Conservation (phyloP, 2,888 invertebrate species). For the Galerucella pusilla region DNA sequence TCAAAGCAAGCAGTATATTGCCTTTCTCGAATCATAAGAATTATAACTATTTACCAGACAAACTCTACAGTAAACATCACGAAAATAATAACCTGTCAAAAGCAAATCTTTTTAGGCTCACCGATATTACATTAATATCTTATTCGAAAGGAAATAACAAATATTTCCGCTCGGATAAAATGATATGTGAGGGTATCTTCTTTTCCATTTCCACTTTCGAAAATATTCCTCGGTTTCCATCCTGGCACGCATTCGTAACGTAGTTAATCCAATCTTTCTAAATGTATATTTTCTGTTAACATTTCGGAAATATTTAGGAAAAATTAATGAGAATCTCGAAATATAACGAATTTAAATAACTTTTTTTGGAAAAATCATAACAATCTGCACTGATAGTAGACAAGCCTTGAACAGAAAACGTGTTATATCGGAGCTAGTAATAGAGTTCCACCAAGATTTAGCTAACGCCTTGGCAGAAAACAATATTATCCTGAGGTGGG, state of each 20-base stretch:
- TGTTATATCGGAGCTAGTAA: too few relatives aligned
- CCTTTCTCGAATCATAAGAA: too few relatives aligned
- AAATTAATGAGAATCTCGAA: neutral
- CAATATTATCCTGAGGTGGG: too few relatives aligned
- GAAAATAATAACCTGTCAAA: neutral
- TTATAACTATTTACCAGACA: too few relatives aligned
- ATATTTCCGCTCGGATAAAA: neutral
- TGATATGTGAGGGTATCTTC: slow-evolving; percentile 1
- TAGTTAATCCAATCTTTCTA: neutral
- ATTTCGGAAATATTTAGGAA: neutral
- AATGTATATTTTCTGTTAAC: neutral
- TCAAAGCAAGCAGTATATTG: too few relatives aligned
- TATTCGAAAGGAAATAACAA: neutral
- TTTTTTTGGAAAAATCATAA: too few relatives aligned
- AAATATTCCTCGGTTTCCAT: neutral
- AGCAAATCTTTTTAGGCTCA: neutral
- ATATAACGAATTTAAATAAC: neutral
- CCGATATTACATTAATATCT: slow-evolving; percentile 4
- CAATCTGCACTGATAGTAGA: too few relatives aligned
- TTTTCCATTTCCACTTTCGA: neutral
- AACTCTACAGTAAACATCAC: too few relatives aligned
- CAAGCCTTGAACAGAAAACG: too few relatives aligned
- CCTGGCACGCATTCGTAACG: neutral
- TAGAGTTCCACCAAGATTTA: too few relatives aligned
- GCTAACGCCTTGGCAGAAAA: too few relatives aligned